Percentiles rank a stretch among this genome's conserved stretches.
Evolutionary conservation across 2,888 invertebrate species (phyloP).

Genomic region (Actias luna): DNA sequence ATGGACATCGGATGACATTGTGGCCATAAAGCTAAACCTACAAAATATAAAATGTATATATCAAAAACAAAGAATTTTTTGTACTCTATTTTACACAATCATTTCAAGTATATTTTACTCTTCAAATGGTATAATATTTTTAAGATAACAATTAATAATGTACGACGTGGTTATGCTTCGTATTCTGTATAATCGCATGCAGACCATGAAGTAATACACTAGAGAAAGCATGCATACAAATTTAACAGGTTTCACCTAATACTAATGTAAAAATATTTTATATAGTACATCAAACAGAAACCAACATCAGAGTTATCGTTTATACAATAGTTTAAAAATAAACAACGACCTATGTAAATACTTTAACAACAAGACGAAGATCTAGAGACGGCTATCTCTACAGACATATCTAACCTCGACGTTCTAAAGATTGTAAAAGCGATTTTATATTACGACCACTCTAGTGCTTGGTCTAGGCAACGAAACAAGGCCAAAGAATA

Average conservation of each 20-base stretch:
- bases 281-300: background rate
- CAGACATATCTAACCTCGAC: constrained; percentile 14
- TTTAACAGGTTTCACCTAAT: background rate
- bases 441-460: constrained; percentile 24
- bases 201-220: background rate
- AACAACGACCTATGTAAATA: constrained; percentile 12
- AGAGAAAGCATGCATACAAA: constrained; percentile 1
- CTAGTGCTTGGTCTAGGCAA: constrained; percentile 20
- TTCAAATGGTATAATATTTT: too few species aligned
- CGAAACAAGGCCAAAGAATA: constrained; percentile 28
- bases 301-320: background rate
- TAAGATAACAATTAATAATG: background rate
- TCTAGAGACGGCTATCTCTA: constrained; percentile 12
- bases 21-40: too few species aligned
- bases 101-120: too few species aligned
- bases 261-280: background rate
- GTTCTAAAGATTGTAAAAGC: constrained; percentile 16
- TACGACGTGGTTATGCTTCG: background rate
- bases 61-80: too few species aligned
- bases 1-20: too few species aligned
- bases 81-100: too few species aligned
- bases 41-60: too few species aligned
- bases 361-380: background rate
- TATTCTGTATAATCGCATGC: background rate
- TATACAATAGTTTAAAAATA: constrained; percentile 7